A percentile compares a stretch with the other conserved stretches of the same genome.
Conservation (phyloP, 2,113 vertebrate genomes). For the Gila orcuttii region DNA sequence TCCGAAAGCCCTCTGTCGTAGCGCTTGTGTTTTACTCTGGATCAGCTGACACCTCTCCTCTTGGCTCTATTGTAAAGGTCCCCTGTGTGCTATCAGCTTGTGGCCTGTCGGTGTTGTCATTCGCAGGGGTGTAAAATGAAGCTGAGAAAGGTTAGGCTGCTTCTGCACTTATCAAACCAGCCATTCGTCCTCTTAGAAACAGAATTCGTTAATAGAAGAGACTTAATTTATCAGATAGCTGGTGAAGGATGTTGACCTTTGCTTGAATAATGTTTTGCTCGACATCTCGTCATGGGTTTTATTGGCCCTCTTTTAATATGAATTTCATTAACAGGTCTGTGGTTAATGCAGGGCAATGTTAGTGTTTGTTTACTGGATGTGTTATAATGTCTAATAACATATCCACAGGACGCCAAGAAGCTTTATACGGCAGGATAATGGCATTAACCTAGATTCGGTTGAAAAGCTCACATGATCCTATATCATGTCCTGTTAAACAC, state of each 20-base stretch:
- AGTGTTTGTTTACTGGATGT: not conserved
- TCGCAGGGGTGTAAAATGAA: slow-evolving; percentile 44
- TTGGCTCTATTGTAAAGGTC: slow-evolving; percentile 40
- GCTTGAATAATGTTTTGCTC: not conserved
- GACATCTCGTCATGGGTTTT: not conserved
- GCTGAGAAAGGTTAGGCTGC: slow-evolving; percentile 47
- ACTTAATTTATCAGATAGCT: not conserved
- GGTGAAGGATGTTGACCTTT: slow-evolving; percentile 32
- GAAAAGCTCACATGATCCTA: slow-evolving; percentile 19
- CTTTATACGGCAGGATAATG: slow-evolving; percentile 5
- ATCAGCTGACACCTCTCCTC: slow-evolving; percentile 39
- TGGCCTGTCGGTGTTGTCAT: slow-evolving; percentile 48
- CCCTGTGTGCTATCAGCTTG: slow-evolving; percentile 49
- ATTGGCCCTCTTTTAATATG: not conserved
- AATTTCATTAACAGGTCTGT: not conserved
- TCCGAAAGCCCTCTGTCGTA: not conserved
- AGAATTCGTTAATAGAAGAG: slow-evolving; percentile 1
- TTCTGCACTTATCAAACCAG: slow-evolving; percentile 17
- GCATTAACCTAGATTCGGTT: slow-evolving; percentile 37
- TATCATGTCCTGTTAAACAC: slow-evolving; percentile 3
- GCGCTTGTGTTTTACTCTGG: slow-evolving; percentile 30
- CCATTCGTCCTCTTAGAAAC: slow-evolving; percentile 8
- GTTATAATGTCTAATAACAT: slow-evolving; percentile 1
- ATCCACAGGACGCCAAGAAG: slow-evolving; percentile 1
- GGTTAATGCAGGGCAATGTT: not conserved